Evolutionary conservation across 2,113 vertebrate genomes (phyloP), one percentile per base, ranked within the genome.

Genomic region (Anarhynchus alexandrinus): DNA sequence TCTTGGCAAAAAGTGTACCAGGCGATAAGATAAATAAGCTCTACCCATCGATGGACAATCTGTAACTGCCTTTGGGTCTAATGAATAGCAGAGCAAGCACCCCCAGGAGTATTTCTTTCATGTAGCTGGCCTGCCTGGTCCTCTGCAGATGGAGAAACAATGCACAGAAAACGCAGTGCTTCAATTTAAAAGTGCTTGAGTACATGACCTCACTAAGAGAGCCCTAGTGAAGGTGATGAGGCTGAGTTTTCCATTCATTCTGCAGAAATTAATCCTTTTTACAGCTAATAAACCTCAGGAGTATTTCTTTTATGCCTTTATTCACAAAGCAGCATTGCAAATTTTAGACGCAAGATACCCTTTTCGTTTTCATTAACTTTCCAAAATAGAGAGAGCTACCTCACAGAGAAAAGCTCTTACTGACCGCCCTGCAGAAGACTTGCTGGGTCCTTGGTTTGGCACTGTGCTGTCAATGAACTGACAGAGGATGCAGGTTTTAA

Each of bases 91-190:
- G 88, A 62, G 67, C 45, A 61, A 91, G 45, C 80, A 83, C 27
- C 59, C 73, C 73, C 69, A 91, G 84, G 79, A 95, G 87, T 36
- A 55, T 79, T 89, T 90, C 9, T 64, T 77, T 88, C 21, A 18
- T 85, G 82, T 80, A 88, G 55, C 71, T 95, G 67, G 49, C 65
- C 61, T 82, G n/a, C 36, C 76, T 74, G 34, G 82, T 84, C 82
- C 38, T 93, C 45, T 88, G 85, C 94, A 90, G 86, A 95, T 87
- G 88, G 79, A 90, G 91, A 93, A 97, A 86, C 74, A 94, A 88
- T 79, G 80, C 67, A 83, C 72, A 96, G 82, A 91, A 94, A 87
- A 94, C 23, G 29, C 57, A 86, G 58, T 22, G 45, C 86, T 86
- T 78, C 82, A 6, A 65, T 93, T 95, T 90, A 62, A 65, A 86